Evolutionary conservation across 1,140 invertebrate genomes (phyloP).

Genomic region (Ganaspis sp.): DNA sequence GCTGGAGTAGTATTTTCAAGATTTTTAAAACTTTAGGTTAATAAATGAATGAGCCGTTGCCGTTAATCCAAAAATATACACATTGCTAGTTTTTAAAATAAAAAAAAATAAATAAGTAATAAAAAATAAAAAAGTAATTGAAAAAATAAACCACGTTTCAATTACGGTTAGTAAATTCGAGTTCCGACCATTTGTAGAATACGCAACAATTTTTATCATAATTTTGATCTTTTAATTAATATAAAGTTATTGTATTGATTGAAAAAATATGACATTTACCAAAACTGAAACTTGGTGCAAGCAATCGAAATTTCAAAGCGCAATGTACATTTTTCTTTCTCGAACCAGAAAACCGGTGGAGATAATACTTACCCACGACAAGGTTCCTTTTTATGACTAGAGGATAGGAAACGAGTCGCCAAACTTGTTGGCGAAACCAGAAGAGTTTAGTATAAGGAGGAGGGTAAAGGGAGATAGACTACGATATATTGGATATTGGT

Average conservation of each 20-base stretch:
- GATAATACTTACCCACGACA: conserved; percentile 3
- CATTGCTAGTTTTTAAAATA: no score
- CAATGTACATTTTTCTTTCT: not conserved
- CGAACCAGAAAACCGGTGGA: conserved; percentile 31
- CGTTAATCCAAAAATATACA: no score
- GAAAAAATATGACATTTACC: conserved; percentile 1
- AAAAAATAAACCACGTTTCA: no score
- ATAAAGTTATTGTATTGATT: not conserved
- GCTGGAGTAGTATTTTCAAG: no score
- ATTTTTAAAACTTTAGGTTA: no score
- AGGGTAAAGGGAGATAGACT: not conserved
- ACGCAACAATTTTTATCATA: no score
- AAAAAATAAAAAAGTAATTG: no score
- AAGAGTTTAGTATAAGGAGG: not conserved
- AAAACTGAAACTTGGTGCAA: not conserved
- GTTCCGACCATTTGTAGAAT: no score
- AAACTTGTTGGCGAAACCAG: conserved; percentile 10
- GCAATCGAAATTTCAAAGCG: conserved; percentile 8
- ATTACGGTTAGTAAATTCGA: no score
- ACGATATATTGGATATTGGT: conserved; percentile 48
- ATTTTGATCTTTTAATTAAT: no score
- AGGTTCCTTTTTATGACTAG: conserved; percentile 32
- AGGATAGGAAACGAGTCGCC: conserved; percentile 12
- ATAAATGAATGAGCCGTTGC: no score
- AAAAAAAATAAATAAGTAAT: no score